A percentile compares a stretch with the other conserved stretches of the same genome.
Evolutionary conservation across 2,113 vertebrate genomes (phyloP).

Genomic region (Brienomyrus brachyistius): DNA sequence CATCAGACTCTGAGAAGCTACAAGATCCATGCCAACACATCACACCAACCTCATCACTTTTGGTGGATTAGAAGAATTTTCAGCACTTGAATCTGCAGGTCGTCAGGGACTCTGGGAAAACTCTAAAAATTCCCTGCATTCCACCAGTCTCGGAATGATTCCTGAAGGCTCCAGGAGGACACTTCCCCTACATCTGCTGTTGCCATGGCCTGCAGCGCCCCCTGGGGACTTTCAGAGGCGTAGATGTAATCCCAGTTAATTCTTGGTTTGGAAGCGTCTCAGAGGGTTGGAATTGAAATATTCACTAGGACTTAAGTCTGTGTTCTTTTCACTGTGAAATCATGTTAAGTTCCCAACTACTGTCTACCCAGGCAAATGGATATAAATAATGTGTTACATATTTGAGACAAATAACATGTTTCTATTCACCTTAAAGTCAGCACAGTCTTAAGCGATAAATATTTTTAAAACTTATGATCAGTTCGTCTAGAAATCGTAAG

Average conservation of each 20-base stretch:
- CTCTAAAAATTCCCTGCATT: neutral
- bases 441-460: neutral
- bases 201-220: neutral
- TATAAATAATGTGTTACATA: neutral
- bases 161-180: neutral
- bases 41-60: neutral
- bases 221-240: neutral
- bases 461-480: neutral
- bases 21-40: neutral
- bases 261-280: neutral
- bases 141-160: neutral
- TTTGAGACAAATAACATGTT: neutral
- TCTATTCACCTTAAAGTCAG: neutral
- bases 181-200: neutral
- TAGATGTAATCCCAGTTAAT: neutral
- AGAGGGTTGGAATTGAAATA: neutral
- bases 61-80: neutral
- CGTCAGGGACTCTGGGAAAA: neutral
- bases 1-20: neutral
- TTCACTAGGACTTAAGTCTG: neutral
- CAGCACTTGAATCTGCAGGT: neutral
- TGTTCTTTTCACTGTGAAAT: neutral
- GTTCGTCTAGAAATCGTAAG: neutral
- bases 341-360: neutral
- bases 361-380: neutral